Conservation (phyloP, 2,888 invertebrate genomes). For the Drosophila melanosoma region DNA sequence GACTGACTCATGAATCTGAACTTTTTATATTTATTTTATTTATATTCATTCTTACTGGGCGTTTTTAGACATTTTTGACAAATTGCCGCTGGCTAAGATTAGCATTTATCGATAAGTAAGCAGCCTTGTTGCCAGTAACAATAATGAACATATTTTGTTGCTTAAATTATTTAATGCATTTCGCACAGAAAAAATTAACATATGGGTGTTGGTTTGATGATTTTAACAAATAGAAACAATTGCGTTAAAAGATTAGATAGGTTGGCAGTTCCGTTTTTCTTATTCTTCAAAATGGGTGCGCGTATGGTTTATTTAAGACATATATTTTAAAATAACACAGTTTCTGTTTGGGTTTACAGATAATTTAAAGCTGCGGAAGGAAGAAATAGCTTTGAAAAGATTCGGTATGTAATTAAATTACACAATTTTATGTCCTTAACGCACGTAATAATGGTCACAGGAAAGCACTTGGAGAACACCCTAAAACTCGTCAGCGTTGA, state of each 20-base stretch:
- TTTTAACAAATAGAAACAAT: background rate
- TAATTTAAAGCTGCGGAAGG: constrained; percentile 63
- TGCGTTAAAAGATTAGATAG: background rate
- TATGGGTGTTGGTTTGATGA: background rate
- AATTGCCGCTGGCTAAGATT: background rate
- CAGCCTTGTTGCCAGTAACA: background rate
- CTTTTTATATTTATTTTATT: background rate
- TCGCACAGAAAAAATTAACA: background rate
- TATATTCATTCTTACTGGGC: background rate
- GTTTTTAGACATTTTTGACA: background rate
- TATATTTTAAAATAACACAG: background rate
- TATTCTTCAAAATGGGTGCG: constrained; percentile 53
- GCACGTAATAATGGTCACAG: constrained; percentile 41
- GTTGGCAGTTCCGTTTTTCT: constrained; percentile 18
- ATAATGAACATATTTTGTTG: background rate
- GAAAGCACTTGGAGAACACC: constrained; percentile 77
- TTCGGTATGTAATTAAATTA: constrained; percentile 45
- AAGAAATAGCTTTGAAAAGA: constrained; percentile 61
- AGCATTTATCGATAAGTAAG: background rate
- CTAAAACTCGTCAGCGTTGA: constrained; percentile 77
- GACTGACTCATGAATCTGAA: background rate
- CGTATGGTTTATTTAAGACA: background rate
- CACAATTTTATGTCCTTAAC: background rate
- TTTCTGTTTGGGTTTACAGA: constrained; percentile 44
- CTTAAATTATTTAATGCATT: background rate